These are phyloP conservation scores for Plectropomus leopardus DNA, from an alignment of 2,113 vertebrate species.

Conservation along the genomic window DNA sequence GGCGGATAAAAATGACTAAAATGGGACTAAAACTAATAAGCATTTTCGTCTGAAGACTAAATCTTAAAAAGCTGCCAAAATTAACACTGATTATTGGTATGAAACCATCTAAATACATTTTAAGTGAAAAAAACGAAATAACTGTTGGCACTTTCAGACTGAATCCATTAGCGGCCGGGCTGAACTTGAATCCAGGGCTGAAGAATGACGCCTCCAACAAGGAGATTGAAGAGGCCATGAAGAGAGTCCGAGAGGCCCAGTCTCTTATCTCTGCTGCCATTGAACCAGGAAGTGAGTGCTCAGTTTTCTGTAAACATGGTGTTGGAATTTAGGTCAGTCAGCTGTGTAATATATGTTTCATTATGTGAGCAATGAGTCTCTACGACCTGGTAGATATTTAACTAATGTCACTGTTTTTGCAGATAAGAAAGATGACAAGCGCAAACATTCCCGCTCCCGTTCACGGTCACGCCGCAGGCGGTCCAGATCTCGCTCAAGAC, in stretches of 20 bases:
- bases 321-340: neutral
- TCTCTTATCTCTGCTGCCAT: slow-evolving; percentile 98
- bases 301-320: neutral
- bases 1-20: too few species aligned
- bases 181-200: slow-evolving; percentile 90
- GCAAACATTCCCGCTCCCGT: slow-evolving; percentile 94
- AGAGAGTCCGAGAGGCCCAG: slow-evolving; percentile 96
- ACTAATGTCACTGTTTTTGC: slow-evolving; percentile 18
- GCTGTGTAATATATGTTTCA: neutral
- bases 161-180: slow-evolving; percentile 94
- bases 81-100: too few species aligned
- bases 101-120: too few species aligned
- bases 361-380: neutral
- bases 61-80: too few species aligned
- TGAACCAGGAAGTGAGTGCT: slow-evolving; percentile 93
- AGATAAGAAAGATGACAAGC: slow-evolving; percentile 98
- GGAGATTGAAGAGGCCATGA: slow-evolving; percentile 99
- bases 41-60: too few species aligned
- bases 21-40: too few species aligned
- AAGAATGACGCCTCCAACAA: slow-evolving; percentile 96
- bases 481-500: slow-evolving; percentile 94
- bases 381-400: neutral
- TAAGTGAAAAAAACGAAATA: slow-evolving; percentile 12
- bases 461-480: slow-evolving; percentile 93
- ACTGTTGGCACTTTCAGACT: slow-evolving; percentile 83